phyloP scores from a whole-genome alignment of 2,797 vertebrate genomes.

The Chelon auratus region DNA sequence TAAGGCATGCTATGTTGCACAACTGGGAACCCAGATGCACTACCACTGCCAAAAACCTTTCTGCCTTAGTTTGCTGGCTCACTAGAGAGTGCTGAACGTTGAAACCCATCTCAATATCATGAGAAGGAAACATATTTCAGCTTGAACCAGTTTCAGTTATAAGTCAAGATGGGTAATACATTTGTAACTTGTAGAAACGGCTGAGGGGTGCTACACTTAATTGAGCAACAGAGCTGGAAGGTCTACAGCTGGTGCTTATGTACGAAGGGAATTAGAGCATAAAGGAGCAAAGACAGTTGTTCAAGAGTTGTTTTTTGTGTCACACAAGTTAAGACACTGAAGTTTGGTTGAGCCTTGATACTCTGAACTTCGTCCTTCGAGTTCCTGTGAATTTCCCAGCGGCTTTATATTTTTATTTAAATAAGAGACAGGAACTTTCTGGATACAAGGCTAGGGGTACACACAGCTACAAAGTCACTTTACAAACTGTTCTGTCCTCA shows the following conservation, averaged over 20 bases:
- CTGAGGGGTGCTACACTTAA: conserved; percentile 24
- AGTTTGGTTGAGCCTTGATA: neutral
- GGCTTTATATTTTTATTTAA: neutral
- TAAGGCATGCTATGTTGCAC: neutral
- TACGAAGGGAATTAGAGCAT: conserved; percentile 41
- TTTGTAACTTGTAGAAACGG: conserved; percentile 19
- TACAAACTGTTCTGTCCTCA: neutral
- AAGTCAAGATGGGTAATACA: conserved; percentile 18
- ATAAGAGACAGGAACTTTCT: neutral
- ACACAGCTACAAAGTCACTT: conserved; percentile 2
- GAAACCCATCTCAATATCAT: neutral
- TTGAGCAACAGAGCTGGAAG: conserved; percentile 31
- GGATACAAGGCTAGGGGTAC: neutral
- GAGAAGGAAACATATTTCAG: neutral
- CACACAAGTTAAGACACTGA: neutral
- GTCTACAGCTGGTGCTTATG: conserved; percentile 44
- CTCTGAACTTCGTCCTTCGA: neutral
- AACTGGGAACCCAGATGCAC: neutral
- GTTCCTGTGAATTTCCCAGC: neutral
- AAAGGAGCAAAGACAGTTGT: conserved; percentile 15
- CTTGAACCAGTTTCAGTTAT: conserved; percentile 6
- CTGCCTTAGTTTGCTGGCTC: neutral
- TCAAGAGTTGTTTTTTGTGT: conserved; percentile 7
- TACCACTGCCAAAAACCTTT: neutral
- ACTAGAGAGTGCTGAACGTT: neutral